A percentile compares a stretch with the other conserved stretches of the same genome.
Conservation (phyloP, 2,888 invertebrate genomes). For the Aelia acuminata region DNA sequence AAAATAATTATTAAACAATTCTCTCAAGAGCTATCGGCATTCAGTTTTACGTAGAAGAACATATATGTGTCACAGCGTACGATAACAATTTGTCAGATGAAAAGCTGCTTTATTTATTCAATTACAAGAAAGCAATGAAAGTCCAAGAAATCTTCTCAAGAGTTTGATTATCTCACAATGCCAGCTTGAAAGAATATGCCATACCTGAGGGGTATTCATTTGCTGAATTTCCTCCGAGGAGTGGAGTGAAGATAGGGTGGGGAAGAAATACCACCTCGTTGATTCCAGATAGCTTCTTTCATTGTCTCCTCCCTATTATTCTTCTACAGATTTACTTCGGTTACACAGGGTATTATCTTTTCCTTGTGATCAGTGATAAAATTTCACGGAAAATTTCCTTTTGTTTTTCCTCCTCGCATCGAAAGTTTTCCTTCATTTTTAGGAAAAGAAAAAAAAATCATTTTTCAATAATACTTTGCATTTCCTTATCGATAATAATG, state of each 20-base stretch:
- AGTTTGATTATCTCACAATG: background rate
- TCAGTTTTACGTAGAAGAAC: too few relatives aligned
- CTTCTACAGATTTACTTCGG: background rate
- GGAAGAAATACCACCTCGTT: background rate
- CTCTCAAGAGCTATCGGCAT: too few relatives aligned
- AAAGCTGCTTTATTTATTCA: too few relatives aligned
- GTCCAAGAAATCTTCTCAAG: background rate
- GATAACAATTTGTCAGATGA: too few relatives aligned
- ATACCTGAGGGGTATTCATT: background rate
- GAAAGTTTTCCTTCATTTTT: too few relatives aligned
- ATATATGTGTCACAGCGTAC: too few relatives aligned
- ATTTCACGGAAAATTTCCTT: background rate
- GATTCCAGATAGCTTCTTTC: background rate
- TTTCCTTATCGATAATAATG: too few relatives aligned
- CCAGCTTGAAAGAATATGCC: background rate
- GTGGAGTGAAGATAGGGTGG: background rate
- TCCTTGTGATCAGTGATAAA: background rate
- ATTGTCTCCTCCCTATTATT: background rate
- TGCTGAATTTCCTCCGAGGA: background rate
- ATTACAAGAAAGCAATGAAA: background rate
- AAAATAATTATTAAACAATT: too few relatives aligned
- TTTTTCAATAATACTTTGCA: too few relatives aligned
- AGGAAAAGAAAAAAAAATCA: too few relatives aligned
- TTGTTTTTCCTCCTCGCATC: background rate
- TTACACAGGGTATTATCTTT: background rate